A percentile compares a stretch with the other conserved stretches of the same genome.
Evolutionary conservation across 2,113 vertebrate species (phyloP).

Genomic region (Lagopus leucura): DNA sequence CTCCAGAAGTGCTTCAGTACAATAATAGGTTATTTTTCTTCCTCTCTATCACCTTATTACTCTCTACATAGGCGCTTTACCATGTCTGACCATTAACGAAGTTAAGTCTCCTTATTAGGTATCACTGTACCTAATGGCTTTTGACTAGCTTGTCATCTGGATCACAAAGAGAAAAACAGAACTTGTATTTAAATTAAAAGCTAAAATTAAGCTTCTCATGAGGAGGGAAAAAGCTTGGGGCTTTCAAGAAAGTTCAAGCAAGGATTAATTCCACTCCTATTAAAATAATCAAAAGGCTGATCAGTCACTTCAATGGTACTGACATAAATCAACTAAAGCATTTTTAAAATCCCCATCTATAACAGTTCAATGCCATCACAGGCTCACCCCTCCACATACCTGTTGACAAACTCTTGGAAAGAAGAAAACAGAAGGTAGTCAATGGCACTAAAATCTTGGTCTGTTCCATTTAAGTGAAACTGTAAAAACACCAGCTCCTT

Average conservation of each 20-base stretch:
- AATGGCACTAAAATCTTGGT: constrained; percentile 97
- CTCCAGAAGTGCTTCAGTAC: not conserved
- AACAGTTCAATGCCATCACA: not conserved
- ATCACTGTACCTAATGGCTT: not conserved
- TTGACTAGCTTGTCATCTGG: not conserved
- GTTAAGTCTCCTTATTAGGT: not conserved
- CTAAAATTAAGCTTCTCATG: not conserved
- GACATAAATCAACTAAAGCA: not conserved
- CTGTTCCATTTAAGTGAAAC: constrained; percentile 90
- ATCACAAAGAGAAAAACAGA: not conserved
- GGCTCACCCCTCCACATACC: constrained; percentile 47
- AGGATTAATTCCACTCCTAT: not conserved
- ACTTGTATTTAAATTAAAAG: not conserved
- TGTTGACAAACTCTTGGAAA: constrained; percentile 83
- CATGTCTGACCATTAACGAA: not conserved
- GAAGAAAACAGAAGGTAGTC: constrained; percentile 95
- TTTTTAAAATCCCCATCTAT: not conserved
- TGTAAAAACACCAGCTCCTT: constrained; percentile 94
- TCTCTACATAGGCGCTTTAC: not conserved
- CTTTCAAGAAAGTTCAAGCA: not conserved
- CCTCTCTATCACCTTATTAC: not conserved
- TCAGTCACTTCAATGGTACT: not conserved
- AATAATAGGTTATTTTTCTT: not conserved
- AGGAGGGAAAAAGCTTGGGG: accelerated
- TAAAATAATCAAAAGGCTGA: not conserved